Base-by-base conservation (phyloP, 2,797 vertebrate genomes). In the Ptychadena robeensis region DNA sequence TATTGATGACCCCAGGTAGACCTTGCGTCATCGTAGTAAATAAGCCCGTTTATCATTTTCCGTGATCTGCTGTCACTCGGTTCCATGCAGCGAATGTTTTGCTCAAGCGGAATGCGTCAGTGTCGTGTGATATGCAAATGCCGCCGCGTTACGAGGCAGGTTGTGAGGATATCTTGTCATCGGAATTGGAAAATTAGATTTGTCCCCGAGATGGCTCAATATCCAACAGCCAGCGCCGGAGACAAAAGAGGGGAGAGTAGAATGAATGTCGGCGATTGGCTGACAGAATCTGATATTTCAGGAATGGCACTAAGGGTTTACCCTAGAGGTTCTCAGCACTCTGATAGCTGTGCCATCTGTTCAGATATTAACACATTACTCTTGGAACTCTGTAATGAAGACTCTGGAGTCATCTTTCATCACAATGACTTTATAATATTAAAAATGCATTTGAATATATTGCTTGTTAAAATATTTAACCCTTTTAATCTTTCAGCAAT, bases 381-480 rank as follows among this genome's bases (percentile, higher is more conserved):
- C 90, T 93, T 90, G 88, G 89, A 92, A 91, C 89, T 91, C 91
- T 81, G 90, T 93, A 93, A 93, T 89, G 92, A 94, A 93, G 89
- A 91, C 92, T 93, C 92, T 89, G 89, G 90, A 93, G 91, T 91
- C 91, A 93, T 93, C 91, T 90, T 93, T 94, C 91, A 92, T 91
- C 90, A 91, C 89, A 93, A 92, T 92, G 91, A 92, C 92, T 94
- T 92, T 87, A 88, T 28, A 0, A 87, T 91, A 93, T 94, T 93
- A 94, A 94, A 94, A 93, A 92, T 93, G 90, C 90, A 94, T 94
- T 93, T 93, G 91, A 92, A 91, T 92, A 92, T 91, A 91, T 91
- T 91, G 90, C 89, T 93, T 93, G 89, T 92, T 94, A 92, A 94
- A 93, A 93, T 93, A 93, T 94, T 94, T 94, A 94, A 93, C 92